A percentile compares a stretch with the other conserved stretches of the same genome.
Evolutionary conservation across 2,888 invertebrate genomes (phyloP).

Genomic region (Brachylomia viminalis): DNA sequence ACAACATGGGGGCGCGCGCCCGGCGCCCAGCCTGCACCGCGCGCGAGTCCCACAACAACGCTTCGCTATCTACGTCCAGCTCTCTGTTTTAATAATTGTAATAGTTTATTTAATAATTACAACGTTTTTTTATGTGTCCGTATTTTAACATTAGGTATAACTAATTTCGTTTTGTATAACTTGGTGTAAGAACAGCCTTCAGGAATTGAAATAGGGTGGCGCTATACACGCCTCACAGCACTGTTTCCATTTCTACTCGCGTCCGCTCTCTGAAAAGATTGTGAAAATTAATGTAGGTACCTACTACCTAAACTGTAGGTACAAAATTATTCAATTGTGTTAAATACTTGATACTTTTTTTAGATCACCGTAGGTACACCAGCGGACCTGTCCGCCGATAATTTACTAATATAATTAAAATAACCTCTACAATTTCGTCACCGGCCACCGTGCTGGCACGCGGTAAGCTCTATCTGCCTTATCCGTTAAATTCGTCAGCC

Average conservation of each 20-base stretch:
- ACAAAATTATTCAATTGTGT: background rate
- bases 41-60: constrained; percentile 89
- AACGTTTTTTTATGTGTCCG: constrained; percentile 89
- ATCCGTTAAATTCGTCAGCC: background rate
- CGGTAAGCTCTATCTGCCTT: background rate
- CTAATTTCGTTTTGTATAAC: constrained; percentile 91
- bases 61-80: constrained; percentile 90
- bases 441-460: background rate
- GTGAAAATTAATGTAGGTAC: background rate
- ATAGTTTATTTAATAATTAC: constrained; percentile 91
- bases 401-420: background rate
- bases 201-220: constrained; percentile 90
- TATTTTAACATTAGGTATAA: constrained; percentile 90
- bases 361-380: background rate
- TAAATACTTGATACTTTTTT: background rate
- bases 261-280: constrained; percentile 87
- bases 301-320: background rate
- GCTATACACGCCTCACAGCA: constrained; percentile 93
- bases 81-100: constrained; percentile 90
- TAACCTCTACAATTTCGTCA: background rate
- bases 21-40: constrained; percentile 88
- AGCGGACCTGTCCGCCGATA: background rate
- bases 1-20: constrained; percentile 89
- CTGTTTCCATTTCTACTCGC: constrained; percentile 98
- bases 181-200: constrained; percentile 91